Evolutionary conservation across 2,888 invertebrate species (phyloP).

Genomic region (Acleris holmiana): DNA sequence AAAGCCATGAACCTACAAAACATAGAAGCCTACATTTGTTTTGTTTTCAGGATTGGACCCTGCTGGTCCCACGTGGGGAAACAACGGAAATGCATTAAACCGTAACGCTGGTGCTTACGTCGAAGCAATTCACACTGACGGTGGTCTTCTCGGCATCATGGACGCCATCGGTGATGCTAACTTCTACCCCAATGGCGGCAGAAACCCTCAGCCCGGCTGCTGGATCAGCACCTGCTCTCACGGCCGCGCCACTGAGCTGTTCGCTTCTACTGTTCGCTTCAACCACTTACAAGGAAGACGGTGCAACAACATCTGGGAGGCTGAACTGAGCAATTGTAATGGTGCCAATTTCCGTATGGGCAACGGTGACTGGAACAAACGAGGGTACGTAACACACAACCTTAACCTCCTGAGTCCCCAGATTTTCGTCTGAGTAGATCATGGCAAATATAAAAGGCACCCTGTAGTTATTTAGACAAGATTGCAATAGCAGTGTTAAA

Average conservation of each 20-base stretch:
- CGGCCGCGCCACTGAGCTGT: conserved; percentile 57
- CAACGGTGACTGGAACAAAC: conserved; percentile 55
- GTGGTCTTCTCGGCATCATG: conserved; percentile 63
- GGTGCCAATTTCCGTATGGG: conserved; percentile 58
- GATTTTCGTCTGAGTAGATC: too few relatives aligned
- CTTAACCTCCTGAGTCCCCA: too few relatives aligned
- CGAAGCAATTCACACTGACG: conserved; percentile 72
- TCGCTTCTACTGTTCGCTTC: conserved; percentile 59
- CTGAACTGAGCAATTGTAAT: conserved; percentile 51
- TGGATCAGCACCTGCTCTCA: conserved; percentile 63
- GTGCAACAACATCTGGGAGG: conserved; percentile 56
- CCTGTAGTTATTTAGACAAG: too few relatives aligned
- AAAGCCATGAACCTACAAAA: neutral
- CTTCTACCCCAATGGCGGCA: conserved; percentile 75
- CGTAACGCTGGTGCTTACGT: conserved; percentile 59
- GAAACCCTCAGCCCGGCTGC: conserved; percentile 69
- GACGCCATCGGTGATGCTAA: conserved; percentile 59
- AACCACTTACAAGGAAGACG: conserved; percentile 59
- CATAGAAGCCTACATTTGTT: conserved; percentile 32
- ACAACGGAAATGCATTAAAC: conserved; percentile 58
- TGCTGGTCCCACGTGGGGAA: conserved; percentile 64
- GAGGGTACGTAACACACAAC: conserved; percentile 57
- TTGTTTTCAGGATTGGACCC: conserved; percentile 63
- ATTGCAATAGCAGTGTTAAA: too few relatives aligned
- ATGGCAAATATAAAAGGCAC: too few relatives aligned